Evolutionary conservation across 2,888 invertebrate genomes (phyloP), one percentile per base, ranked within the genome.

Genomic region (Clivina fossor): DNA sequence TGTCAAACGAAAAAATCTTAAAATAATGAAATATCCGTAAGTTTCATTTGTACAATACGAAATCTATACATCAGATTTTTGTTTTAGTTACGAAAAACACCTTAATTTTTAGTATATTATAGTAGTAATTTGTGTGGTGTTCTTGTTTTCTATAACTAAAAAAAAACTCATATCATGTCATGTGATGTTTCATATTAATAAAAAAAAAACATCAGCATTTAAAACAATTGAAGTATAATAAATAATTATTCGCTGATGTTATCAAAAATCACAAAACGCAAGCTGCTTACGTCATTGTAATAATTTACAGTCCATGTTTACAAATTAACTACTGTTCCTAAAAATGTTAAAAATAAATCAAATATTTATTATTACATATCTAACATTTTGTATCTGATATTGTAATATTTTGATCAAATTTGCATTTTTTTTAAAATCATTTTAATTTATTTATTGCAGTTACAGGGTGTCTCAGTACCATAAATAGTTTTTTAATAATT

Each of bases 331-430:
- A 53, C 53, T 53, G 53, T 53, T 53, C 53, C 53, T 53, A 53
- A 53, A n/a, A 37, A 44, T 53, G 44, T 53, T 53, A 44, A 44
- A 43, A 53, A 16, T 28, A 40, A 28, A 30, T 35, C 20, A 44
- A 53, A 44, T 53, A 44, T 53, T 53, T 53, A 44, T 53, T 44
- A 53, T 53, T 53, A 53, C 53, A 53, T 53, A 53, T 53, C 53
- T 44, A 37, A 53, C 53, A 53, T 53, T 53, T 53, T 53, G 30
- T 53, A 53, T 43, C 41, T 51, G 32, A 33, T 35, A 38, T 50
- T 43, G 26, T 43, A 44, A 44, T 44, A 44, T 53, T 53, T 44
- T 44, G 43, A 53, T 53, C 35, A 26, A 24, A 32, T 51, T 19
- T 32, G 30, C 37, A 26, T 35, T 35, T 47, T 37, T 33, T 30